Evolutionary conservation across 2,888 invertebrate species (phyloP).

Genomic region (Lypha dubia): DNA sequence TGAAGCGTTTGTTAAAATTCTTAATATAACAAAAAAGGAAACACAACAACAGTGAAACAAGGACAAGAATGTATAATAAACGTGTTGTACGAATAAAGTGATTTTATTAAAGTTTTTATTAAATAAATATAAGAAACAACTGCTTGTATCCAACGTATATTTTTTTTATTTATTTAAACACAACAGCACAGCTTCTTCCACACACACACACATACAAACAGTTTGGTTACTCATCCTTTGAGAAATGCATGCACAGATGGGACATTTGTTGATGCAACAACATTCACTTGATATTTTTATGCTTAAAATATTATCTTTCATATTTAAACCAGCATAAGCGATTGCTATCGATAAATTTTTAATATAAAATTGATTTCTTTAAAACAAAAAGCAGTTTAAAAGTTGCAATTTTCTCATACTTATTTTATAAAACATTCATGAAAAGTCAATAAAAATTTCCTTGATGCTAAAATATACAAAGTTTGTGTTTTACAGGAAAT

Average conservation of each 20-base stretch:
- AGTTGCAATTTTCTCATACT: background rate
- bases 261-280: constrained; percentile 36
- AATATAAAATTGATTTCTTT: background rate
- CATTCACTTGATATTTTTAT: background rate
- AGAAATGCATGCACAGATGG: constrained; percentile 8
- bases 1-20: constrained; percentile 22
- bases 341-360: background rate
- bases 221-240: background rate
- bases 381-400: background rate
- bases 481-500: too few relatives aligned
- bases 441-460: background rate
- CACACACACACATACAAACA: background rate
- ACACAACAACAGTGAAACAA: constrained; percentile 2
- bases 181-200: background rate
- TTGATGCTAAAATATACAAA: too few relatives aligned
- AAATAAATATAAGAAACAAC: background rate
- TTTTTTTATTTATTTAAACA: background rate
- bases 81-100: background rate
- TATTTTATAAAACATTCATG: background rate
- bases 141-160: background rate
- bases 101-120: constrained; percentile 17
- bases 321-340: background rate
- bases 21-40: constrained; percentile 15
- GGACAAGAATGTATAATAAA: background rate
- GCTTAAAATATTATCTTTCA: background rate